phyloP scores from a whole-genome alignment of 1,140 invertebrate genomes.

The Oppia nitens region DNA sequence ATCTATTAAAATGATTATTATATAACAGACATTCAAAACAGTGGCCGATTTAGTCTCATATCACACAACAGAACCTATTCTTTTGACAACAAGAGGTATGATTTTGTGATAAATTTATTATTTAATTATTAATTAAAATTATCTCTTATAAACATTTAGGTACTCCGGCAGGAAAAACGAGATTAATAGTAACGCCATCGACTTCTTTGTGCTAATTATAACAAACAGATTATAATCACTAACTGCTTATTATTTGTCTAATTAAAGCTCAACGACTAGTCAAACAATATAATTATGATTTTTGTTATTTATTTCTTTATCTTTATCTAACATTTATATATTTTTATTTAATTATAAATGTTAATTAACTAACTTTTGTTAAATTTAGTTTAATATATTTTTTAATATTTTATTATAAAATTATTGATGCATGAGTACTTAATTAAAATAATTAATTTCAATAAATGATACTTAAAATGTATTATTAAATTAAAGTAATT shows the following conservation, averaged over 20 bases:
- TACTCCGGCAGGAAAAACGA: constrained; percentile 19
- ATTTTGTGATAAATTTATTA: background rate
- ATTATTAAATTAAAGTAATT: too few relatives aligned
- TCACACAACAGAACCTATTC: constrained; percentile 23
- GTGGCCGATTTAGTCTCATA: constrained; percentile 21
- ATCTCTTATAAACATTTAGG: background rate
- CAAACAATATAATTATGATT: background rate
- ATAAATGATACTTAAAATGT: too few relatives aligned
- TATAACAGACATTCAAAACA: constrained; percentile 20
- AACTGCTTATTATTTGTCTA: background rate
- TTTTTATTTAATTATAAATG: too few relatives aligned
- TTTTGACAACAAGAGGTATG: constrained; percentile 20
- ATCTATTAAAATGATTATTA: background rate
- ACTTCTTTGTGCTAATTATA: background rate
- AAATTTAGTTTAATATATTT: too few relatives aligned
- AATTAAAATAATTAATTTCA: too few relatives aligned
- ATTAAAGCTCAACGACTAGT: background rate
- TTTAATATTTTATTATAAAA: too few relatives aligned
- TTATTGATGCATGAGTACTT: too few relatives aligned
- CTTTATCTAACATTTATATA: background rate
- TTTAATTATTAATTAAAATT: background rate
- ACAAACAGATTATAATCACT: background rate
- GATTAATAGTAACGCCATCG: constrained; percentile 9
- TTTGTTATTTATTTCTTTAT: background rate
- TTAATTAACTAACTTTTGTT: too few relatives aligned